Conservation (phyloP, 2,113 vertebrate genomes). For the Todiramphus chloris region DNA sequence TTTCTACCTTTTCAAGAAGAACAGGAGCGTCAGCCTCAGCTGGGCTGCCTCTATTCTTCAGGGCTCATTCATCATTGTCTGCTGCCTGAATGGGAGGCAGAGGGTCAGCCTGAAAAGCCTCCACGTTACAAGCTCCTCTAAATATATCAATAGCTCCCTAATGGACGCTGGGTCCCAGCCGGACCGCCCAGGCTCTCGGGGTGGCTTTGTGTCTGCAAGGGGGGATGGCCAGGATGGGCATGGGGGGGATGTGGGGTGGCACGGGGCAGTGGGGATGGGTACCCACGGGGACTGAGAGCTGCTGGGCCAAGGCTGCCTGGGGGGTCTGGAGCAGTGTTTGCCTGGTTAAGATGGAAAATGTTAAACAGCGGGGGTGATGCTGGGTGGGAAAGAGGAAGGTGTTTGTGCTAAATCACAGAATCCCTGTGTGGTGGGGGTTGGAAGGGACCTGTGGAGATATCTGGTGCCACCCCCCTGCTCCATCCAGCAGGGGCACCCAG, state of each 20-base stretch:
- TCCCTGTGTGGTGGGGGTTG: background rate
- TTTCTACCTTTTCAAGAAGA: slow-evolving; percentile 54
- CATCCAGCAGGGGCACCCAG: background rate
- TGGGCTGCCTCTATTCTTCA: slow-evolving; percentile 40
- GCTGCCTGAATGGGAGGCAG: slow-evolving; percentile 56
- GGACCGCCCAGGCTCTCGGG: slow-evolving; percentile 37
- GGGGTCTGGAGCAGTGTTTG: background rate
- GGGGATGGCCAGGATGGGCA: background rate
- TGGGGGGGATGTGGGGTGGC: background rate
- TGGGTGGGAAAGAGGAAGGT: background rate
- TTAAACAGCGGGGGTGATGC: fast-evolving
- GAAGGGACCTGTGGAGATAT: background rate
- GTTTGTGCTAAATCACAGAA: background rate
- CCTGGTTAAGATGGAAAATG: fast-evolving
- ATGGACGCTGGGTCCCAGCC: slow-evolving; percentile 21
- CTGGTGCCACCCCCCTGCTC: no score
- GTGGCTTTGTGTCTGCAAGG: background rate
- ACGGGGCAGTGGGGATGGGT: background rate
- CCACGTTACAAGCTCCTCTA: slow-evolving; percentile 12
- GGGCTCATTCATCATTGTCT: slow-evolving; percentile 69
- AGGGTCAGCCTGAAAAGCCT: slow-evolving; percentile 69
- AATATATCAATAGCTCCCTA: slow-evolving; percentile 49
- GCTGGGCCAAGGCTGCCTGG: background rate
- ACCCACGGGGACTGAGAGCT: background rate
- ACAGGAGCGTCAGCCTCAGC: slow-evolving; percentile 49